Evolutionary conservation across 2,113 vertebrate genomes (phyloP).

Genomic region (Alosa alosa): DNA sequence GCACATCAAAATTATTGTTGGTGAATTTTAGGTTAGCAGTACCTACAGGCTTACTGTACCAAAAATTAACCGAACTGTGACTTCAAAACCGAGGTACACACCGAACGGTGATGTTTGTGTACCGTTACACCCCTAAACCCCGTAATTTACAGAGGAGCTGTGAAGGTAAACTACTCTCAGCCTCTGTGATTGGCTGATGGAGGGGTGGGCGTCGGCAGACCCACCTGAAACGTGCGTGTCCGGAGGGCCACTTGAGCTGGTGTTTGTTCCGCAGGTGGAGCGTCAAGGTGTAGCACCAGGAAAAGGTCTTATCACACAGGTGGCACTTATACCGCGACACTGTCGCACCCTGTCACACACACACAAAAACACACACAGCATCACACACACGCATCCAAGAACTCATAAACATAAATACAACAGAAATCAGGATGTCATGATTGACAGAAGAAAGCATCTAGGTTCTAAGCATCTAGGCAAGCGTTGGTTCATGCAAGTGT

Average conservation of each 20-base stretch:
- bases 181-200: too few species aligned
- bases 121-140: too few species aligned
- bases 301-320: conserved; percentile 77
- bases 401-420: background rate
- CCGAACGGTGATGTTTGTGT: too few species aligned
- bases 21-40: too few species aligned
- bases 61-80: too few species aligned
- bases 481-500: background rate
- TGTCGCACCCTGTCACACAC: conserved; percentile 60
- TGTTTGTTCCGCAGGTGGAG: conserved; percentile 73
- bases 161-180: too few species aligned
- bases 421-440: background rate
- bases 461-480: background rate
- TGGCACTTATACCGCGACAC: conserved; percentile 75
- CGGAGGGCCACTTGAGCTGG: conserved; percentile 76
- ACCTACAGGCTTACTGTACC: too few species aligned
- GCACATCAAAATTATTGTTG: too few species aligned
- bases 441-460: background rate
- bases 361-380: too few species aligned
- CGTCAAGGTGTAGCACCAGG: conserved; percentile 76
- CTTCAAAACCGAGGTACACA: too few species aligned
- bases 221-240: conserved; percentile 74
- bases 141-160: too few species aligned
- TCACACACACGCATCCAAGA: background rate
- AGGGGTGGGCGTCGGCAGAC: background rate